These are phyloP conservation scores for Lutraria rhynchaena DNA, from an alignment of 1,140 invertebrate species.

Conservation along the genomic window DNA sequence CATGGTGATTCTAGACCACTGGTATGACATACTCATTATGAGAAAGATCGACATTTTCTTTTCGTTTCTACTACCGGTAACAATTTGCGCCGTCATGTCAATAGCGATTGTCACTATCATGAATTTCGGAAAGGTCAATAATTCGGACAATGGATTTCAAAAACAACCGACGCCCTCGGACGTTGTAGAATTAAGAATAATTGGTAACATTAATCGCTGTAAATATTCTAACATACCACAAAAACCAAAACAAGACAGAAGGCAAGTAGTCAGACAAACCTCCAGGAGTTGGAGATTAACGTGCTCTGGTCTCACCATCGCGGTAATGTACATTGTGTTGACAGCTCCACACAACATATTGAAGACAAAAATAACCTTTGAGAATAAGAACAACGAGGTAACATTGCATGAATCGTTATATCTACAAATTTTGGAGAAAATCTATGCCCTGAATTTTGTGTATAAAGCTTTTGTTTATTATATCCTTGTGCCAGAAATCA, in stretches of 20 bases:
- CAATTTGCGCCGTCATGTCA: conserved; percentile 4
- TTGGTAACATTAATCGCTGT: neutral
- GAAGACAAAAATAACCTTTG: conserved; percentile 56
- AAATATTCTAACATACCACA: conserved; percentile 10
- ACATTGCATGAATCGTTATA: conserved; percentile 15
- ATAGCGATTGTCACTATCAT: conserved; percentile 22
- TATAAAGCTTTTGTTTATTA: conserved; percentile 39
- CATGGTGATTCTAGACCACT: conserved; percentile 63
- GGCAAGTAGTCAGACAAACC: conserved; percentile 7
- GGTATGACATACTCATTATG: conserved; percentile 55
- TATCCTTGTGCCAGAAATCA: conserved; percentile 28
- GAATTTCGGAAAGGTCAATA: neutral
- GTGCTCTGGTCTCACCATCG: conserved; percentile 22
- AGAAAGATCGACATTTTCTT: conserved; percentile 61
- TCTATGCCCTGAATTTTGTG: conserved; percentile 17
- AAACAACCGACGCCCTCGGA: neutral
- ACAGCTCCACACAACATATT: conserved; percentile 59
- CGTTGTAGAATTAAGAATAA: conserved; percentile 16
- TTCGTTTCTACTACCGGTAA: conserved; percentile 56
- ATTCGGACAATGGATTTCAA: conserved; percentile 25
- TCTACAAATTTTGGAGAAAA: conserved; percentile 32
- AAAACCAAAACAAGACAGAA: conserved; percentile 3
- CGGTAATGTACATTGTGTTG: conserved; percentile 49
- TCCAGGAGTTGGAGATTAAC: conserved; percentile 46
- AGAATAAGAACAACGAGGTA: neutral